These are phyloP conservation scores for Ridgeia piscesae DNA, from an alignment of 1,140 invertebrate genomes.

Conservation along the genomic window DNA sequence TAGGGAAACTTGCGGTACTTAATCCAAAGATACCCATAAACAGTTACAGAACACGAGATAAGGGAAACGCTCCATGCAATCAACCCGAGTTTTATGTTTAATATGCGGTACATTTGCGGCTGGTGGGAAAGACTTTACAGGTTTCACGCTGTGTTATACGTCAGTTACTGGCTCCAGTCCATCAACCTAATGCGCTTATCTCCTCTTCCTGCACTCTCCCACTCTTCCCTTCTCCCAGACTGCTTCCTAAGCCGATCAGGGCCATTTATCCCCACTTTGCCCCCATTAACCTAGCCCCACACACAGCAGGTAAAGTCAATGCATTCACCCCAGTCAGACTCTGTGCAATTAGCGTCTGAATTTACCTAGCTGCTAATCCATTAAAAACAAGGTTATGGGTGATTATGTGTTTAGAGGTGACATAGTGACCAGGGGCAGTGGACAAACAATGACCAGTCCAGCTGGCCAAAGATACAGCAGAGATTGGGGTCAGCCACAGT, in stretches of 20 bases:
- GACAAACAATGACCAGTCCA: not conserved
- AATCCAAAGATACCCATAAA: not conserved
- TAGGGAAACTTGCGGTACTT: not conserved
- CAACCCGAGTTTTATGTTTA: not conserved
- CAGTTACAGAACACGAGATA: not conserved
- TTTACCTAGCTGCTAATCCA: not conserved
- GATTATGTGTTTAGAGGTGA: not conserved
- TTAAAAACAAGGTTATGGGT: slow-evolving; percentile 1
- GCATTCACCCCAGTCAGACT: not conserved
- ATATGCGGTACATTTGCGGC: not conserved
- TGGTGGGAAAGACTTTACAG: not conserved
- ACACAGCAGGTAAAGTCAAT: not conserved
- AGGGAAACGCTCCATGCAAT: not conserved
- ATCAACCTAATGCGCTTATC: not conserved
- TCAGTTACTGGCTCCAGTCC: not conserved
- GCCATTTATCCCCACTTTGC: not conserved
- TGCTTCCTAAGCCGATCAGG: not conserved
- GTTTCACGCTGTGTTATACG: not conserved
- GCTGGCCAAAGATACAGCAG: not conserved
- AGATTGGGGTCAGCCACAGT: not conserved
- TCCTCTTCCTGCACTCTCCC: not conserved
- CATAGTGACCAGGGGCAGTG: not conserved
- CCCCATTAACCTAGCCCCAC: not conserved
- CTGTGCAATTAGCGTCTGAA: not conserved
- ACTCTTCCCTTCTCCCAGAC: not conserved